Evolutionary conservation across 1,140 invertebrate species (phyloP).

Genomic region (Cataglyphis hispanica): DNA sequence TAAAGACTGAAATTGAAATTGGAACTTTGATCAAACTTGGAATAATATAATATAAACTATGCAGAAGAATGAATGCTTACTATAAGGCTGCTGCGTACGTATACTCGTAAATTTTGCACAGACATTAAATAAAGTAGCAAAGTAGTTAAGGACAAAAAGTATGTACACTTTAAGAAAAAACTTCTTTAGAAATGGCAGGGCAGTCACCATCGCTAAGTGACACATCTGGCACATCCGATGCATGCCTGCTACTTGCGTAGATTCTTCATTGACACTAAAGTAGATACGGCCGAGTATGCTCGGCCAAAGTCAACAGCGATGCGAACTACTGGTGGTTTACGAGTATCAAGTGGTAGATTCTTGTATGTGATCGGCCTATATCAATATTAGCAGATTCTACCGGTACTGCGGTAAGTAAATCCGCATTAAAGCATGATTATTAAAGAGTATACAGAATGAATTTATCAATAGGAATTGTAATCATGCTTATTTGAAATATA

Average conservation of each 20-base stretch:
- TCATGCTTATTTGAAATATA: background rate
- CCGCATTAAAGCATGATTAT: slow-evolving; percentile 23
- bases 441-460: slow-evolving; percentile 9
- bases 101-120: slow-evolving; percentile 53
- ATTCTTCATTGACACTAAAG: slow-evolving; percentile 36
- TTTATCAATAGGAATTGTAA: background rate
- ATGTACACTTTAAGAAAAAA: slow-evolving; percentile 32
- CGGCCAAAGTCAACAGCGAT: slow-evolving; percentile 40
- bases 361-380: slow-evolving; percentile 30
- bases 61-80: background rate
- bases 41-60: slow-evolving; percentile 22
- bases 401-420: background rate
- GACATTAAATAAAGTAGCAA: slow-evolving; percentile 32
- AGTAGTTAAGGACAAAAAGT: slow-evolving; percentile 49
- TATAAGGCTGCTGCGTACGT: background rate
- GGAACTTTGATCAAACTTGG: slow-evolving; percentile 37
- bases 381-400: slow-evolving; percentile 37
- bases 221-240: slow-evolving; percentile 28
- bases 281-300: slow-evolving; percentile 16
- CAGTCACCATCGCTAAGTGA: slow-evolving; percentile 22
- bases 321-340: slow-evolving; percentile 32
- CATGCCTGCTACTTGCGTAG: slow-evolving; percentile 35
- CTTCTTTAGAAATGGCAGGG: slow-evolving; percentile 28
- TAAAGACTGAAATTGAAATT: background rate
- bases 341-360: slow-evolving; percentile 28